Evolutionary conservation across 2,113 vertebrate genomes (phyloP).

Genomic region (Bos javanicus): DNA sequence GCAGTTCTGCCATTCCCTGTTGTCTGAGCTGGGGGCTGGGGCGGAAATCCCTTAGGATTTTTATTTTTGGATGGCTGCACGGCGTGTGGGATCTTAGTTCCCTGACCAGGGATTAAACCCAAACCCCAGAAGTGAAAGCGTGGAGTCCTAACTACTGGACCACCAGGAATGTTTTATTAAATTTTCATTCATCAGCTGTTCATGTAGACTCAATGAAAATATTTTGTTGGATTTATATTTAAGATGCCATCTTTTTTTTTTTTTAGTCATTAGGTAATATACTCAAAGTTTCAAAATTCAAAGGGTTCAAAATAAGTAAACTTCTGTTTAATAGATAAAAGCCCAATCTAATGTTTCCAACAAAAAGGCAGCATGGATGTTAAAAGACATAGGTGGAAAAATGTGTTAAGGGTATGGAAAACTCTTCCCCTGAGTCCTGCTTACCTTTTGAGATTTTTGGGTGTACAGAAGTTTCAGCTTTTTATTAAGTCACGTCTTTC

Average conservation of each 20-base stretch:
- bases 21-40: not conserved
- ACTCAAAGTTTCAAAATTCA: not conserved
- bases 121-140: not conserved
- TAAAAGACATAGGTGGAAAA: not conserved
- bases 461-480: not conserved
- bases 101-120: not conserved
- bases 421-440: not conserved
- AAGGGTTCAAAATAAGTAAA: not conserved
- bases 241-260: not conserved
- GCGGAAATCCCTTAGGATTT: not conserved
- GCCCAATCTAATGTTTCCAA: not conserved
- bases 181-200: not conserved
- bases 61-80: not conserved
- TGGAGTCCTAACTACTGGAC: not conserved
- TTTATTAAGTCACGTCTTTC: not conserved
- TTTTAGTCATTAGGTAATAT: not conserved
- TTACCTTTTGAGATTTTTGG: not conserved
- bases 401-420: not conserved
- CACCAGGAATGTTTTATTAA: not conserved
- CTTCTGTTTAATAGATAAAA: not conserved
- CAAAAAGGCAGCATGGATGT: not conserved
- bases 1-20: not conserved
- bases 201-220: not conserved
- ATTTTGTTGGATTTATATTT: conserved; percentile 2
- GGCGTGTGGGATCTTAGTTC: not conserved